These are phyloP conservation scores for Macrosoma leucophasiata DNA, from an alignment of 2,888 invertebrate species.

Conservation along the genomic window DNA sequence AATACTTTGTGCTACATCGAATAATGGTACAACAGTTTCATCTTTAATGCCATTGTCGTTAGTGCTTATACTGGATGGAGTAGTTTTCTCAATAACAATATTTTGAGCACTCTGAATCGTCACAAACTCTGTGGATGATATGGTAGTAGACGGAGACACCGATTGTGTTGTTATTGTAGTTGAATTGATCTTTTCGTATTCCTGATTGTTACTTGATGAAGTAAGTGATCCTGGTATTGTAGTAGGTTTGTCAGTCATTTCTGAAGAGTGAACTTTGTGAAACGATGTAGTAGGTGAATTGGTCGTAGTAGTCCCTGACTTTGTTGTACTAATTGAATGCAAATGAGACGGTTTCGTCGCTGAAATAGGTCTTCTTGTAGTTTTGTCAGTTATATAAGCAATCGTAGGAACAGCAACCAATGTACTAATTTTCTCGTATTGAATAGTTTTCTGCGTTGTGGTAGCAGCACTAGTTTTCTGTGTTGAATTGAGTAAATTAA, in stretches of 20 bases:
- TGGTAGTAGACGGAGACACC: conserved; percentile 55
- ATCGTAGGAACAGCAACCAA: conserved; percentile 51
- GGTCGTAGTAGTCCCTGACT: conserved; percentile 28
- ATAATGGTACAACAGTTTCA: conserved; percentile 43
- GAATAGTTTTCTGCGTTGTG: conserved; percentile 36
- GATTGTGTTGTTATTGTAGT: conserved; percentile 67
- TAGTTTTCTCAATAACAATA: conserved; percentile 20
- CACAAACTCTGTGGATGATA: conserved; percentile 48
- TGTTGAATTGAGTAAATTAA: conserved; percentile 14
- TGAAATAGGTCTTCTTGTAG: conserved; percentile 33
- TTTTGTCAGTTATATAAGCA: conserved; percentile 42
- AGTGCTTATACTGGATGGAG: conserved; percentile 19
- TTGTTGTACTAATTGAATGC: conserved; percentile 30
- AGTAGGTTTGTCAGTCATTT: conserved; percentile 25
- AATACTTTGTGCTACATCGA: conserved; percentile 67
- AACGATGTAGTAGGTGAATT: conserved; percentile 21
- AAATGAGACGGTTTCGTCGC: conserved; percentile 26
- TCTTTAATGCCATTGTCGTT: conserved; percentile 29
- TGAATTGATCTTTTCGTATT: conserved; percentile 43
- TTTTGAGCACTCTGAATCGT: conserved; percentile 31
- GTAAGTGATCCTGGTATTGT: conserved; percentile 13
- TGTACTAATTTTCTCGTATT: conserved; percentile 50
- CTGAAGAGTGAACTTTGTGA: conserved; percentile 11
- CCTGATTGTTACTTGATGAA: conserved; percentile 31
- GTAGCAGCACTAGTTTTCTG: conserved; percentile 23